Conservation (phyloP, 2,113 vertebrate species). For the Zosterops lateralis region DNA sequence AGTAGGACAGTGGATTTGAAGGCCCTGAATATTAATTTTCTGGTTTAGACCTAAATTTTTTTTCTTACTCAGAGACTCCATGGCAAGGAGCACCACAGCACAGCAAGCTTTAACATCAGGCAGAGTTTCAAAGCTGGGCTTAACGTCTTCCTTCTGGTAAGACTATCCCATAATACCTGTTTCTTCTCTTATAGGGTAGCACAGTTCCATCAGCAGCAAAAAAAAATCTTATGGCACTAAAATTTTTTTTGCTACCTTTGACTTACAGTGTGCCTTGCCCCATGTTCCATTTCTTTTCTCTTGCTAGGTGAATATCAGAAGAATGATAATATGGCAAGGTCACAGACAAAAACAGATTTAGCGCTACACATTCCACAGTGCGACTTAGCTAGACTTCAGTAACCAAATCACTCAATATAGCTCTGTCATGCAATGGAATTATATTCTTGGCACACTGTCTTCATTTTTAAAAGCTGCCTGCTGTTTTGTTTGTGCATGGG, state of each 20-base stretch:
- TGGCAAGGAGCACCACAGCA: background rate
- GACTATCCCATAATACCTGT: rapidly evolving
- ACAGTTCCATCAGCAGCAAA: background rate
- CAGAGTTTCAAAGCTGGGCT: background rate
- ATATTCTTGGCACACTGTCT: background rate
- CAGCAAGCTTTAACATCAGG: rapidly evolving
- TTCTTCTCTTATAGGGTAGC: background rate
- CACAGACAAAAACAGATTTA: background rate
- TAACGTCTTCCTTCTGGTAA: background rate
- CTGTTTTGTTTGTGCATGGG: background rate
- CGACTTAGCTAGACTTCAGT: background rate
- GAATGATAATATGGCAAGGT: background rate
- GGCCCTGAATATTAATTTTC: background rate
- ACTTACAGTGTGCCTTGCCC: background rate
- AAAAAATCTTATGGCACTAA: background rate
- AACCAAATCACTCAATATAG: background rate
- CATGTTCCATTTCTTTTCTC: background rate
- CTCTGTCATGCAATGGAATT: background rate
- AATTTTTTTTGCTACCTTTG: background rate
- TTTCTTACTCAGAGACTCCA: background rate
- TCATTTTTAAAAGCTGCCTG: background rate
- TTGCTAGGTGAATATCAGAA: background rate
- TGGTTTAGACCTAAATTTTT: background rate
- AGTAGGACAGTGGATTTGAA: background rate
- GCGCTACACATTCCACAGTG: background rate